phyloP scores from a whole-genome alignment of 2,113 vertebrate genomes.

The Galeopterus variegatus region DNA sequence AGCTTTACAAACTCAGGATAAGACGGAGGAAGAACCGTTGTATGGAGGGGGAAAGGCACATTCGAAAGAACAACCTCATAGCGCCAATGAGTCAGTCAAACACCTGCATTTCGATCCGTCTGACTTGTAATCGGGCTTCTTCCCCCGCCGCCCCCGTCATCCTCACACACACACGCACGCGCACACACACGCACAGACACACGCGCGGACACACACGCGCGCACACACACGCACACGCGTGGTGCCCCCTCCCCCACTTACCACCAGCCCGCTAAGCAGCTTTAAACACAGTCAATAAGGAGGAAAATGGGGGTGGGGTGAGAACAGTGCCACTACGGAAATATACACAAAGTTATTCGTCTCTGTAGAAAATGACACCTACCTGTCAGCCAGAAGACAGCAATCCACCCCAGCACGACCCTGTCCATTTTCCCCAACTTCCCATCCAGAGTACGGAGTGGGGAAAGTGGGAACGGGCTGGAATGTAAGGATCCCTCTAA shows the following conservation, averaged over 20 bases:
- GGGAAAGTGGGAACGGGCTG: conserved; percentile 3
- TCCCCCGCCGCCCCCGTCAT: neutral
- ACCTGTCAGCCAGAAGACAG: conserved; percentile 89
- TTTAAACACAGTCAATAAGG: neutral
- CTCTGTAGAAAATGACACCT: conserved; percentile 58
- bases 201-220: neutral
- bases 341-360: conserved; percentile 66
- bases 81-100: conserved; percentile 15
- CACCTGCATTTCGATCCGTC: conserved; percentile 67
- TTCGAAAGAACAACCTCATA: neutral
- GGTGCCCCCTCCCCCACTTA: neutral
- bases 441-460: conserved; percentile 68
- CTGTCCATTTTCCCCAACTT: conserved; percentile 87
- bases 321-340: neutral
- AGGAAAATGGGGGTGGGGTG: neutral
- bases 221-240: conserved; percentile 40
- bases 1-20: conserved; percentile 47
- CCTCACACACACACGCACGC: neutral
- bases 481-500: neutral
- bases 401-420: conserved; percentile 84
- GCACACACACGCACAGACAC: neutral
- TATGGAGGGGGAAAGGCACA: neutral
- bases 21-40: neutral
- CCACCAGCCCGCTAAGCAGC: conserved; percentile 3
- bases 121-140: neutral